These are phyloP conservation scores for Saiga tatarica DNA, from an alignment of 2,113 vertebrate species.

Conservation along the genomic window DNA sequence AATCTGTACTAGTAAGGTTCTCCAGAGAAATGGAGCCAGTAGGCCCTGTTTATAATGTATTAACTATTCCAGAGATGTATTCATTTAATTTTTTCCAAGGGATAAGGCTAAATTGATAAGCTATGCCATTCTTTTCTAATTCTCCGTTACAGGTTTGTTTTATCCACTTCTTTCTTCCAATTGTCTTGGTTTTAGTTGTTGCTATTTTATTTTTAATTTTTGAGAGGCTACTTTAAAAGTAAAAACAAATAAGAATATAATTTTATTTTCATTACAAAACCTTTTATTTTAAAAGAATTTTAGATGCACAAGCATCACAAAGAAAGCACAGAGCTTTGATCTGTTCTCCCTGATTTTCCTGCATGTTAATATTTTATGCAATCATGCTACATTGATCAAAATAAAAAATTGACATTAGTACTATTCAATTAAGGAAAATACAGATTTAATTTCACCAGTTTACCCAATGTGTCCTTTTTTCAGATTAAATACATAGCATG, in stretches of 20 bases:
- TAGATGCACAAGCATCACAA: neutral
- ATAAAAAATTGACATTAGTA: neutral
- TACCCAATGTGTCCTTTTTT: neutral
- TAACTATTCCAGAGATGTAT: neutral
- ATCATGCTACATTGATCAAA: neutral
- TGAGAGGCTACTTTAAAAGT: neutral
- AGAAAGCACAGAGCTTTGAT: neutral
- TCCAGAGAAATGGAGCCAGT: neutral
- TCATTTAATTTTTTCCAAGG: neutral
- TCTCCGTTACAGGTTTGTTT: neutral
- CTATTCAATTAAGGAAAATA: neutral
- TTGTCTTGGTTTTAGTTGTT: neutral
- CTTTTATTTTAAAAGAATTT: neutral
- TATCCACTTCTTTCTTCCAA: neutral
- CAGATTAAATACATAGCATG: neutral
- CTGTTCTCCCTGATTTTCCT: neutral
- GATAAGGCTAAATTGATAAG: neutral
- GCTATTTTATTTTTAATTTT: neutral
- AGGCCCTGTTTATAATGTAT: neutral
- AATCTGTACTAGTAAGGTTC: neutral
- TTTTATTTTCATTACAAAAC: neutral
- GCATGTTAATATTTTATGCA: neutral
- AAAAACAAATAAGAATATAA: neutral
- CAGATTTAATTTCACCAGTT: neutral
- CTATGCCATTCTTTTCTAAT: neutral